These are phyloP conservation scores for Pelobates cultripes DNA, from an alignment of 2,797 vertebrate genomes.

Conservation along the genomic window DNA sequence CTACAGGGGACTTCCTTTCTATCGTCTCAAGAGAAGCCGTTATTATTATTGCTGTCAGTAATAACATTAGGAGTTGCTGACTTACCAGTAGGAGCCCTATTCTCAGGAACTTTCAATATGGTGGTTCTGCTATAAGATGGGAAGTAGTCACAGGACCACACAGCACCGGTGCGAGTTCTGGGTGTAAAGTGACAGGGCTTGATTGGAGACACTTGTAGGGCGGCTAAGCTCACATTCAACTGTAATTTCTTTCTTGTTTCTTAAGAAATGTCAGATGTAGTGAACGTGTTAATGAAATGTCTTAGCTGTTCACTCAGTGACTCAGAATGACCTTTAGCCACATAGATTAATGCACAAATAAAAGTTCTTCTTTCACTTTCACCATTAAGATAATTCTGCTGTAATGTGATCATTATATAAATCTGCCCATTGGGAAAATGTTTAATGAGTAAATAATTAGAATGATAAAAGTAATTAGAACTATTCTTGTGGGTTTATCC, in stretches of 20 bases:
- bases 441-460: not conserved
- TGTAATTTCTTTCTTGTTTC: not conserved
- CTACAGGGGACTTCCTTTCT: conserved; percentile 46
- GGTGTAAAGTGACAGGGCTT: not conserved
- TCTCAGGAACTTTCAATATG: conserved; percentile 19
- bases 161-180: not conserved
- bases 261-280: not conserved
- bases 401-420: not conserved
- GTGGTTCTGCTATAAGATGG: conserved; percentile 26
- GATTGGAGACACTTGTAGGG: not conserved
- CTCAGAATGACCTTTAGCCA: not conserved
- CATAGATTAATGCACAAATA: not conserved
- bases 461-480: too few relatives aligned
- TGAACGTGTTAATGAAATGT: not conserved
- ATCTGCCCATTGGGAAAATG: not conserved
- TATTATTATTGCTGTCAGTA: conserved; percentile 50
- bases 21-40: conserved; percentile 39
- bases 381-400: not conserved
- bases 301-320: not conserved
- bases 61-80: conserved; percentile 52
- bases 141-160: not conserved
- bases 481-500: too few relatives aligned
- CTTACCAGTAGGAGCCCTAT: conserved; percentile 40
- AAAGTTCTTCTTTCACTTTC: not conserved
- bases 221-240: conserved; percentile 15